These are phyloP conservation scores for Umimayanthus chanpuru DNA, from an alignment of 92 coral and sea anemone species.

Conservation along the genomic window DNA sequence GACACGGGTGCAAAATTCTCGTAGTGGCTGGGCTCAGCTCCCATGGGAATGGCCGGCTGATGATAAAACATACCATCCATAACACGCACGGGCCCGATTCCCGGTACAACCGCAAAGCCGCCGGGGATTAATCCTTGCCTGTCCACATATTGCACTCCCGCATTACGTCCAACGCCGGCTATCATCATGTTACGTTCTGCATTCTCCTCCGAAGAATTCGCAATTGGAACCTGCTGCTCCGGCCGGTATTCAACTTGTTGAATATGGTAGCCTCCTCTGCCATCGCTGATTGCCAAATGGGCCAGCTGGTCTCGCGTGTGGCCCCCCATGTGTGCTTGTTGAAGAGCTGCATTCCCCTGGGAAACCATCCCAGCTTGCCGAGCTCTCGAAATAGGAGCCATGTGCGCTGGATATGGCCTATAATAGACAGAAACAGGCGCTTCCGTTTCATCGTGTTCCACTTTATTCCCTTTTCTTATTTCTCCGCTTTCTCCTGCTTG, in stretches of 20 bases:
- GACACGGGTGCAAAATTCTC: conserved; percentile 82
- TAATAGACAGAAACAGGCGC: conserved; percentile 38
- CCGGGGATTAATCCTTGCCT: conserved; percentile 66
- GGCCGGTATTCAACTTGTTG: conserved; percentile 69
- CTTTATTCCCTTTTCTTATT: conserved; percentile 6
- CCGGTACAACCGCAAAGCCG: conserved; percentile 80
- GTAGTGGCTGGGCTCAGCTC: conserved; percentile 74
- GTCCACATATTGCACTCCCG: conserved; percentile 75
- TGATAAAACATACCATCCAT: conserved; percentile 78
- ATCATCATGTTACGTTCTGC: conserved; percentile 56
- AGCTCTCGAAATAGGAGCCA: conserved; percentile 44
- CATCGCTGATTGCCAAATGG: conserved; percentile 44
- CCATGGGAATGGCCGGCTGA: conserved; percentile 74
- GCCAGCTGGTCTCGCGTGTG: conserved; percentile 39
- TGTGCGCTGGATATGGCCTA: conserved; percentile 41
- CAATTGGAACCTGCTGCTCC: conserved; percentile 91
- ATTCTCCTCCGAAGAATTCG: conserved; percentile 67
- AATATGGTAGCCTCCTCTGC: conserved; percentile 36
- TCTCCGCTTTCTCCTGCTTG: conserved; percentile 29
- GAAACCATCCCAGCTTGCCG: conserved; percentile 37
- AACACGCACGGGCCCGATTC: conserved; percentile 85
- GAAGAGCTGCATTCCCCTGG: conserved; percentile 34
- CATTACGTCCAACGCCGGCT: conserved; percentile 39
- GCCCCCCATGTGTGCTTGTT: conserved; percentile 41
- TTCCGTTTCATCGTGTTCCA: conserved; percentile 17